These are phyloP conservation scores for Xylocampa areola DNA, from an alignment of 2,888 invertebrate genomes.

Conservation along the genomic window DNA sequence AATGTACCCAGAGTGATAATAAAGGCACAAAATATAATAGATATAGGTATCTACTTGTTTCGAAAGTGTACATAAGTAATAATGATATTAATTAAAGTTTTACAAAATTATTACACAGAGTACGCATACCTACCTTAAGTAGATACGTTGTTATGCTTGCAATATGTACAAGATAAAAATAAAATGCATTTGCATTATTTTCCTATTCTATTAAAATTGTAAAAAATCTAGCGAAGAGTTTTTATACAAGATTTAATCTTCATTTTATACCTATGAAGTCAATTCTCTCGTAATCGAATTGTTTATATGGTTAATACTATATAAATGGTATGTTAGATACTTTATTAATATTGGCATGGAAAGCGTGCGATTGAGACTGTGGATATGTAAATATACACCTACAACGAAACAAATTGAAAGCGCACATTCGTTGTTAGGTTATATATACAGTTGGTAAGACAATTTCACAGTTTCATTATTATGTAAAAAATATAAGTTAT, in stretches of 20 bases:
- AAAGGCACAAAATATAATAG: slow-evolving; percentile 70
- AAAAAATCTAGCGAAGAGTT: slow-evolving; percentile 68
- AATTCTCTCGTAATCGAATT: slow-evolving; percentile 83
- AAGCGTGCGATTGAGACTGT: slow-evolving; percentile 82
- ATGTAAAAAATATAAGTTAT: slow-evolving; percentile 86
- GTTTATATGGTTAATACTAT: slow-evolving; percentile 76
- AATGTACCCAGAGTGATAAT: slow-evolving; percentile 70
- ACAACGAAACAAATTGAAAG: slow-evolving; percentile 77
- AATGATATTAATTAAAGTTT: slow-evolving; percentile 58
- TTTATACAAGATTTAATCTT: slow-evolving; percentile 81
- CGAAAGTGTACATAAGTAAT: slow-evolving; percentile 58
- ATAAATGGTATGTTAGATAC: slow-evolving; percentile 68
- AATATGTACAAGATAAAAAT: slow-evolving; percentile 66
- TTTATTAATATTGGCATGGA: slow-evolving; percentile 74
- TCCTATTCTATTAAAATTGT: slow-evolving; percentile 72
- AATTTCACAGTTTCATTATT: slow-evolving; percentile 87
- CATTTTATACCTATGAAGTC: slow-evolving; percentile 84
- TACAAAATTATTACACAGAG: slow-evolving; percentile 57
- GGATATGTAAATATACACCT: slow-evolving; percentile 67
- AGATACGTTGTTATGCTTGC: slow-evolving; percentile 70
- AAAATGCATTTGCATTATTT: slow-evolving; percentile 76
- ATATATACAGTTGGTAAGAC: slow-evolving; percentile 82
- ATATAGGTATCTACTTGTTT: slow-evolving; percentile 58
- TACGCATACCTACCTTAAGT: slow-evolving; percentile 61
- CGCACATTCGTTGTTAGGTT: slow-evolving; percentile 77